Conservation (phyloP, 64 coral and sea anemone genomes). For the Montipora cactus region DNA sequence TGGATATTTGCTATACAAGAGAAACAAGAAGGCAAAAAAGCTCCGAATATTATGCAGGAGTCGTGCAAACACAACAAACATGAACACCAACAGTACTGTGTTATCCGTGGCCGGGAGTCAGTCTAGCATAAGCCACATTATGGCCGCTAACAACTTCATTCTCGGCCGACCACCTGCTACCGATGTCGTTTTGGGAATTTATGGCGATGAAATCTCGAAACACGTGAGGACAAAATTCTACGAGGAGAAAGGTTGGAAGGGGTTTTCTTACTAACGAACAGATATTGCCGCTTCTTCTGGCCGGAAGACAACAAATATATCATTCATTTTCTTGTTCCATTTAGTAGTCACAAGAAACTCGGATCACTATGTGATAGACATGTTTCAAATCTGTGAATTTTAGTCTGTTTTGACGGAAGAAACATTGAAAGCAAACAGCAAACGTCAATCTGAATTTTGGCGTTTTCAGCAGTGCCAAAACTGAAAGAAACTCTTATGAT, state of each 20-base stretch:
- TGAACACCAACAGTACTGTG: constrained; percentile 25
- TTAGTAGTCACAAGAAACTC: too few relatives aligned
- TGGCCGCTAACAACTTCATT: constrained; percentile 25
- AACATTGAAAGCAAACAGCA: too few relatives aligned
- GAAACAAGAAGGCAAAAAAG: constrained; percentile 26
- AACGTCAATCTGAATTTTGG: too few relatives aligned
- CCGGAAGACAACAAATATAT: neutral
- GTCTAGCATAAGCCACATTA: neutral
- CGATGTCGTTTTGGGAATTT: constrained; percentile 37
- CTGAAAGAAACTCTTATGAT: too few relatives aligned
- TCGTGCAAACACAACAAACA: neutral
- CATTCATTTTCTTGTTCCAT: neutral
- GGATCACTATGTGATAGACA: too few relatives aligned
- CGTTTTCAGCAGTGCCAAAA: too few relatives aligned
- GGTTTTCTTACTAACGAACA: constrained; percentile 10
- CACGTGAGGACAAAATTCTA: constrained; percentile 23
- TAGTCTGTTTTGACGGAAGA: too few relatives aligned
- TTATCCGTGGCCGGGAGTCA: neutral
- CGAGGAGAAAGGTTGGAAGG: constrained; percentile 46
- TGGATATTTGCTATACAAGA: constrained; percentile 19
- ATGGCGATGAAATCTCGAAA: constrained; percentile 30
- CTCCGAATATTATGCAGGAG: constrained; percentile 2
- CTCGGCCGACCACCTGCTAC: constrained; percentile 42
- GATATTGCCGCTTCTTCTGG: too few relatives aligned
- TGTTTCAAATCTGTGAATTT: too few relatives aligned